Evolutionary conservation across 2,888 invertebrate genomes (phyloP), one percentile per base, ranked within the genome.

Genomic region (Athetis lepigone): DNA sequence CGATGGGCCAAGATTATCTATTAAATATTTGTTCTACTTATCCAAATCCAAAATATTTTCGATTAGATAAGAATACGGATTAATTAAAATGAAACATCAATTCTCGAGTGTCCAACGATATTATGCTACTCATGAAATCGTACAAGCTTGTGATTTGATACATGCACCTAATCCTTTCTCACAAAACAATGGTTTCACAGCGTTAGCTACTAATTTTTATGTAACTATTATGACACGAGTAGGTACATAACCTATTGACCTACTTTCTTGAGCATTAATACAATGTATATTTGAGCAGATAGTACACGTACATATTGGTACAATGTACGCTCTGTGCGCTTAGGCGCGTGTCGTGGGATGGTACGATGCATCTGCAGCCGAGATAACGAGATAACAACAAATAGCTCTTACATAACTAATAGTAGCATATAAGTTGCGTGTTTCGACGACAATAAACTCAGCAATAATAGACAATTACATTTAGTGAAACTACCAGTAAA

Each of bases 401-500:
- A 79, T 76, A 68, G 55, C 49, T 74, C 45, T 83, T 83, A 79
- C 67, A 80, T 81, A 85, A 86, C 66, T 61, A 79, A 77, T 79
- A 79, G 70, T 67, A 75, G 57, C 66, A 77, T 54, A 77, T 72
- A 74, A 65, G 78, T 84, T 83, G 88, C 88, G 85, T 89, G 89
- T 82, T 81, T 70, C 72, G 55, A 77, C 76, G 66, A 77, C 81
- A 77, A 84, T 84, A 88, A 87, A 83, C 80, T 80, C 70, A 83
- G 71, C 79, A 87, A 84, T 85, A 84, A 85, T 81, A 84, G 80
- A 79, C 84, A 85, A 88, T 84, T 82, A 86, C 77, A 84, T 80
- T 85, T 81, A 83, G 85, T 85, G 87, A 89, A 91, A 90, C 87
- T 81, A 77, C 81, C 77, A 84, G 87, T 85, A 88, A 88, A 88